Evolutionary conservation across 2,888 invertebrate genomes (phyloP), one percentile per base, ranked within the genome.

Genomic region (Cordilura impudica): DNA sequence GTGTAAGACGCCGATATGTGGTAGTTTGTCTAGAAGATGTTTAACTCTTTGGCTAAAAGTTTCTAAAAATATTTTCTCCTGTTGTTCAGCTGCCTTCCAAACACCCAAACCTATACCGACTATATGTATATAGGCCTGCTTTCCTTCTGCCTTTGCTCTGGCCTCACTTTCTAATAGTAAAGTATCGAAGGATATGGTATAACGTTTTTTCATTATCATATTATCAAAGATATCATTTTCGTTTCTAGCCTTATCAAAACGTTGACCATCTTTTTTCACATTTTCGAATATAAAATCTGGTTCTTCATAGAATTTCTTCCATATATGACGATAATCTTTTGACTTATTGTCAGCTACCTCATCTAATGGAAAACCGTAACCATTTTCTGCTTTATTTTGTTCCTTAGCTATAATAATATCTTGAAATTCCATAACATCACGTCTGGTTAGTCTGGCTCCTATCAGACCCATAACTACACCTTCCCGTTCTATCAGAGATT

Each of bases 51-150:
- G 92, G n/a, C 92, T 89, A 82, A 93, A 93, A 0, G 93, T 92
- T 49, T 93, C 90, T 3, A 94, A 86, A 83, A 93, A 94, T 43
- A 94, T 91, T 82, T 92, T 90, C 12, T 91, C 90, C 84, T 94
- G 94, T 76, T 93, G 93, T 0, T 87, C 84, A 0, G 93, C 91
- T 39, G 92, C 89, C 84, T 88, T 92, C 94, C 94, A 94, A 0
- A 93, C 93, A 0, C 94, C 94, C 14, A 93, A 86, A 54, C 93
- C 93, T 49, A 93, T 91, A 10, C 94, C 94, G 31, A 94, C 92
- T 6, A 94, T 91, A 86, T 94, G 94, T 0, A 94, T 83, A 82
- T 91, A 94, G 0, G 93, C 94, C 6, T 89, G 88, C 35, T 90
- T 92, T 21, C 88, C 90, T 2, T 86, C 89, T 0, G 88, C 88